Percentiles rank a stretch among this genome's conserved stretches.
Evolutionary conservation across 2,797 vertebrate genomes (phyloP).

Genomic region (Manis pentadactyla): DNA sequence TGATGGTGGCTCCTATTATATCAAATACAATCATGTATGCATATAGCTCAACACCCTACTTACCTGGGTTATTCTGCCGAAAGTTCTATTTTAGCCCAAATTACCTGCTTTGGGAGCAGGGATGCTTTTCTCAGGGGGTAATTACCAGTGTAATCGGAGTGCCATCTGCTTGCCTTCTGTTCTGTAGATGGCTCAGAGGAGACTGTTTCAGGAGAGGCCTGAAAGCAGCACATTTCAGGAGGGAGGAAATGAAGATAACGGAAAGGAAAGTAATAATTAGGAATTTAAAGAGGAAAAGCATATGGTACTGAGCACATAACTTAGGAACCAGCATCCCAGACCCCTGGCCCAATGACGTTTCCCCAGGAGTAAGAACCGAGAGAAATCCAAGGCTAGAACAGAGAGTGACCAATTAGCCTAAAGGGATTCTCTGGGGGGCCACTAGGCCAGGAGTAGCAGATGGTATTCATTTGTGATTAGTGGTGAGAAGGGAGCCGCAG

Average conservation of each 20-base stretch:
- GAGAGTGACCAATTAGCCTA: conserved; percentile 59
- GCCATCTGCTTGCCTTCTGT: conserved; percentile 75
- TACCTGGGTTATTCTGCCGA: conserved; percentile 55
- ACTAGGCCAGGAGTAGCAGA: conserved; percentile 53
- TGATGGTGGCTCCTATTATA: not conserved
- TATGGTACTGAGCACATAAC: conserved; percentile 44
- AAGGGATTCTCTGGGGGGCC: conserved; percentile 1
- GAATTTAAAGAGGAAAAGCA: conserved; percentile 69
- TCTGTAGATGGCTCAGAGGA: conserved; percentile 57
- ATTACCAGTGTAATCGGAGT: conserved; percentile 44
- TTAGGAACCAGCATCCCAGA: conserved; percentile 37
- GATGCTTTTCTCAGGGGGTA: conserved; percentile 67
- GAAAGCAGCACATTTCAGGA: conserved; percentile 52
- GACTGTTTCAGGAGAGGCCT: conserved; percentile 56
- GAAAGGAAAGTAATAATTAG: conserved; percentile 63
- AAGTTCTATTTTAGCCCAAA: conserved; percentile 71
- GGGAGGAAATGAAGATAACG: conserved; percentile 57
- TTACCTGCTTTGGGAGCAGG: conserved; percentile 69
- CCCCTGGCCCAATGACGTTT: conserved; percentile 6
- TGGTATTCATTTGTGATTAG: conserved; percentile 60
- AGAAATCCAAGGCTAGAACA: conserved; percentile 29
- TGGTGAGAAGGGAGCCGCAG: not conserved
- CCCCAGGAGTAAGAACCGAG: not conserved
- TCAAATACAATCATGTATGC: not conserved
- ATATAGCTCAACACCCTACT: not conserved